Evolutionary conservation across 2,113 vertebrate species (phyloP).

Genomic region (Lampris incognitus): DNA sequence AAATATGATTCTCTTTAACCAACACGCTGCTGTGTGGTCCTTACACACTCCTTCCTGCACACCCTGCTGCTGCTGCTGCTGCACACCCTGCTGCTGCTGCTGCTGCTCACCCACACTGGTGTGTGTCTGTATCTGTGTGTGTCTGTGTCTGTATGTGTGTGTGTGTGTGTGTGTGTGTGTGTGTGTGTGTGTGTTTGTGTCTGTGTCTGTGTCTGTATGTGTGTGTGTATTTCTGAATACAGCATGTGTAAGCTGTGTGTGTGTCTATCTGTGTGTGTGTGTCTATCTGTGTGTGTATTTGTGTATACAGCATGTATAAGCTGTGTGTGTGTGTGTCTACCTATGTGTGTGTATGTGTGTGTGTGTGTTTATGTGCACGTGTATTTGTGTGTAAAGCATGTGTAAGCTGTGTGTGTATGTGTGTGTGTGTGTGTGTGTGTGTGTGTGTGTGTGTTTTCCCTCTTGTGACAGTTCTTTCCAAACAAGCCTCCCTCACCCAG

Average conservation of each 20-base stretch:
- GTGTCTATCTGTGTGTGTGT: no score
- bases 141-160: background rate
- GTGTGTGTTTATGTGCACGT: conserved; percentile 40
- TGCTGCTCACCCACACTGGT: background rate
- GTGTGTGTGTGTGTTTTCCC: conserved; percentile 25
- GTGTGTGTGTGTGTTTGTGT: background rate
- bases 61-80: background rate
- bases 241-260: no score
- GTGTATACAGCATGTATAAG: no score
- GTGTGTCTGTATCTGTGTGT: conserved; percentile 7
- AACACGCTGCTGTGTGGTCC: conserved; percentile 74
- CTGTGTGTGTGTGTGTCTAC: no score
- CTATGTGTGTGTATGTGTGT: background rate
- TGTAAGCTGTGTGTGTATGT: conserved; percentile 19
- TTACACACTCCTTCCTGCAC: conserved; percentile 55
- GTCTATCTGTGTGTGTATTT: no score
- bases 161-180: background rate
- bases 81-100: background rate
- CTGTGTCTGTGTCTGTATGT: no score
- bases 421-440: conserved; percentile 10
- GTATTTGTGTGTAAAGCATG: conserved; percentile 23
- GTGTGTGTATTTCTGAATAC: no score
- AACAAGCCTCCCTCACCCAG: conserved; percentile 51
- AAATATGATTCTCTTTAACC: conserved; percentile 85
- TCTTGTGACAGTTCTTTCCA: conserved; percentile 53